Base-by-base conservation (phyloP, 1,140 invertebrate species). In the Drosophila funebris region DNA sequence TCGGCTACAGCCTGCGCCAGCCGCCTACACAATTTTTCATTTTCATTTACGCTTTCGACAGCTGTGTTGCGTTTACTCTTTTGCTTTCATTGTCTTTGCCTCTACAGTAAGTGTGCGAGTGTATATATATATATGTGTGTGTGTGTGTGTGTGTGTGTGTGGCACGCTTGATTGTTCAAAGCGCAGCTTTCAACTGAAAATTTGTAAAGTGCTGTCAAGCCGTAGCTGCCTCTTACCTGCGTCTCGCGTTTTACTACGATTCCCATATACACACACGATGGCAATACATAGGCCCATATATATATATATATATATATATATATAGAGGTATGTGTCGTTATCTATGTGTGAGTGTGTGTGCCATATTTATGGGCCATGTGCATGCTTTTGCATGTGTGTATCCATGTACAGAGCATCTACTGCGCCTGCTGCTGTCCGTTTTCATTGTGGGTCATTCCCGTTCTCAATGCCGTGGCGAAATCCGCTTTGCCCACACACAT, bases 371-470 rank as follows among this genome's bases (percentile, higher is more conserved):
- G 70, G 69, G 69, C 36, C 56, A 69, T 73, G 56, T 73, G 48
- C 53, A 58, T 57, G 50, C 43, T 44, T 69, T 18, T 63, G 29
- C 20, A 48, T 24, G 52, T 57, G 50, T 73, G 76, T 69, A 53
- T 68, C 62, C 63, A 79, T 79, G 58, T 78, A 57, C 29, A 62
- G 53, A 20, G 18, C 31, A 50, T 44, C 41, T 62, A 61, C 56
- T 43, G 43, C 72, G 63, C 63, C 61, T 50, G 31, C 43, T 24
- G 43, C 67, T 72, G 81, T 84, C 82, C 82, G 66, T 87, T 82
- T 82, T 78, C 82, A 88, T 87, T 87, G 82, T 87, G 82, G 82
- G 82, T 87, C 83, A 87, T 76, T 87, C 81, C 73, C 77, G 77
- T 71, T 61, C 68, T 60, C 78, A 54, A 62, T 82, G 71, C 50